Conservation (phyloP, 2,888 invertebrate genomes). For the Drosophila sordidapex region DNA sequence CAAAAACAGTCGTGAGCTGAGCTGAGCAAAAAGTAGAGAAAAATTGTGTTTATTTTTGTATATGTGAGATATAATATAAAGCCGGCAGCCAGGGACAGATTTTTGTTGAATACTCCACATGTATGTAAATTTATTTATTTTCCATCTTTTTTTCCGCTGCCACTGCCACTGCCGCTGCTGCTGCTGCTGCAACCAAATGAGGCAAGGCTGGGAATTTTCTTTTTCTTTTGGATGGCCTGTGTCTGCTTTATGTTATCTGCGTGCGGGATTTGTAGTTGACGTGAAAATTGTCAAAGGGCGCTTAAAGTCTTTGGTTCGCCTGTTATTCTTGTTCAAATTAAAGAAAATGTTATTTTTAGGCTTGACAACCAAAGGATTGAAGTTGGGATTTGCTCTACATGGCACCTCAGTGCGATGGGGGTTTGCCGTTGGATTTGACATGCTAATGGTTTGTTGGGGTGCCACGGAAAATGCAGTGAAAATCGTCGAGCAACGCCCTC, state of each 20-base stretch:
- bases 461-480: slow-evolving; percentile 57
- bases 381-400: slow-evolving; percentile 47
- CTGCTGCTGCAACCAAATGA: slow-evolving; percentile 42
- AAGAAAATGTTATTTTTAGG: slow-evolving; percentile 78
- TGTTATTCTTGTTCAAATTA: slow-evolving; percentile 61
- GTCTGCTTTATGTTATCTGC: slow-evolving; percentile 59
- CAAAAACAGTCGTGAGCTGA: slow-evolving; percentile 32
- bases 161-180: slow-evolving; percentile 8
- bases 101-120: slow-evolving; percentile 42
- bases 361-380: slow-evolving; percentile 73
- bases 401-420: slow-evolving; percentile 41
- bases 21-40: slow-evolving; percentile 50
- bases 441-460: slow-evolving; percentile 64
- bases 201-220: slow-evolving; percentile 63
- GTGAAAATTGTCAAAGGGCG: slow-evolving; percentile 80
- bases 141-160: slow-evolving; percentile 35
- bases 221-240: slow-evolving; percentile 44
- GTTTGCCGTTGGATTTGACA: slow-evolving; percentile 46
- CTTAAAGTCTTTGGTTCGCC: slow-evolving; percentile 65
- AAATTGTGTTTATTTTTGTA: slow-evolving; percentile 75
- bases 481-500: slow-evolving; percentile 48
- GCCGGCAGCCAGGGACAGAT: slow-evolving; percentile 63
- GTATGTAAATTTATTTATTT: slow-evolving; percentile 54
- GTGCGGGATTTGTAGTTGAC: slow-evolving; percentile 70
- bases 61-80: slow-evolving; percentile 59